A percentile compares a stretch with the other conserved stretches of the same genome.
phyloP scores from a whole-genome alignment of 2,797 vertebrate genomes.

The Notolepis coatsorum region DNA sequence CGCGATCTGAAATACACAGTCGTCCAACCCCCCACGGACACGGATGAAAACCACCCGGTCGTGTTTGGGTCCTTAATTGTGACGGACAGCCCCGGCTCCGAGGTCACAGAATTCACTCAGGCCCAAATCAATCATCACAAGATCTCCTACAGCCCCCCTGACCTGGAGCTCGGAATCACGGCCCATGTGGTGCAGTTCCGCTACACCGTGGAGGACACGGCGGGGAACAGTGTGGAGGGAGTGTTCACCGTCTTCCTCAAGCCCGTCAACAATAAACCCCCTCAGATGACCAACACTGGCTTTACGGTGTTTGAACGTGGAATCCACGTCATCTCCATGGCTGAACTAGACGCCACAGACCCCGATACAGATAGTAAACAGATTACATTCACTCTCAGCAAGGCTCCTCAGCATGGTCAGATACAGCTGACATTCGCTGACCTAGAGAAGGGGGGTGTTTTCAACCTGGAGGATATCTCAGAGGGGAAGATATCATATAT shows the following conservation, averaged over 20 bases:
- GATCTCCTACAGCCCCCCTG: slow-evolving; percentile 89
- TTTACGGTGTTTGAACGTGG: slow-evolving; percentile 87
- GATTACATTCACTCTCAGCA: slow-evolving; percentile 89
- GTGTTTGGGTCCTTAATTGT: slow-evolving; percentile 88
- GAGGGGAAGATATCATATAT: slow-evolving; percentile 87
- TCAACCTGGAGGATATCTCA: slow-evolving; percentile 86
- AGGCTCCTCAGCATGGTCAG: slow-evolving; percentile 86
- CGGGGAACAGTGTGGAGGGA: slow-evolving; percentile 87
- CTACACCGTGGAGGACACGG: slow-evolving; percentile 89
- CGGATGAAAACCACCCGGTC: slow-evolving; percentile 87
- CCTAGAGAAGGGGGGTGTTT: slow-evolving; percentile 80
- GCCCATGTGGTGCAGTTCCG: slow-evolving; percentile 91
- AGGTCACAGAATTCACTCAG: slow-evolving; percentile 92
- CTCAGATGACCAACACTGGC: slow-evolving; percentile 93
- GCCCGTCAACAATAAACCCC: slow-evolving; percentile 94
- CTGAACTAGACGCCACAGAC: slow-evolving; percentile 88
- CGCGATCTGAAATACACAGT: slow-evolving; percentile 90
- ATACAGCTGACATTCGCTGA: slow-evolving; percentile 80
- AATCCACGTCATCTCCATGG: slow-evolving; percentile 80
- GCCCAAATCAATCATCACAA: slow-evolving; percentile 97
- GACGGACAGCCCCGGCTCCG: slow-evolving; percentile 84
- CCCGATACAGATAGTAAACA: slow-evolving; percentile 84
- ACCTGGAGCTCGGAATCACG: slow-evolving; percentile 91
- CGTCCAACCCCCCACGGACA: slow-evolving; percentile 87
- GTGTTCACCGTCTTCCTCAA: slow-evolving; percentile 90